Percentiles rank a stretch among this genome's conserved stretches.
Conservation (phyloP, 2,888 invertebrate genomes). For the Ptilodon capucinus region DNA sequence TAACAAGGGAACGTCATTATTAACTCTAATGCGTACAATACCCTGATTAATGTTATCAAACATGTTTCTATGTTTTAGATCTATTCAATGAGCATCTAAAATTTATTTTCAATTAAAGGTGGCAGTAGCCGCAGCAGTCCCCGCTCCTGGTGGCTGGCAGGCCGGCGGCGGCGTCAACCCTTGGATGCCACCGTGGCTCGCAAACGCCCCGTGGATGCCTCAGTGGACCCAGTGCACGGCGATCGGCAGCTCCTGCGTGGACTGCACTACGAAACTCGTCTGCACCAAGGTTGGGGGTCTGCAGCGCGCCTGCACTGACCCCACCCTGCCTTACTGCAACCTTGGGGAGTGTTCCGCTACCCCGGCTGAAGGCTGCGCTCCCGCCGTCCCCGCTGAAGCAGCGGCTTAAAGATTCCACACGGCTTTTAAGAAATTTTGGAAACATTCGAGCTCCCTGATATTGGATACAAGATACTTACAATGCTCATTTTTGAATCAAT, state of each 20-base stretch:
- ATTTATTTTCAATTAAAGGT: conserved; percentile 40
- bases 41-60: too few relatives aligned
- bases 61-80: not conserved
- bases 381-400: conserved; percentile 24
- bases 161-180: conserved; percentile 53
- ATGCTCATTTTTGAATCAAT: not conserved
- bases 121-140: conserved; percentile 53
- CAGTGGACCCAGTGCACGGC: conserved; percentile 64
- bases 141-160: conserved; percentile 37
- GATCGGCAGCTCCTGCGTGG: conserved; percentile 57
- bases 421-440: not conserved
- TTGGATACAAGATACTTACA: not conserved
- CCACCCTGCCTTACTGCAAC: conserved; percentile 69
- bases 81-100: not conserved
- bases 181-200: conserved; percentile 64
- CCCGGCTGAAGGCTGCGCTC: conserved; percentile 60
- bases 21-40: too few relatives aligned
- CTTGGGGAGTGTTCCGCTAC: conserved; percentile 74
- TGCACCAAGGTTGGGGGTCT: conserved; percentile 71
- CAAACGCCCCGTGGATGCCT: conserved; percentile 70
- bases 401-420: not conserved
- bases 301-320: conserved; percentile 61
- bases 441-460: not conserved
- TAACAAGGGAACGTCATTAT: too few relatives aligned
- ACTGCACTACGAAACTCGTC: conserved; percentile 63